phyloP scores from a whole-genome alignment of 2,888 invertebrate genomes.

The Drosophila nigritarsus region DNA sequence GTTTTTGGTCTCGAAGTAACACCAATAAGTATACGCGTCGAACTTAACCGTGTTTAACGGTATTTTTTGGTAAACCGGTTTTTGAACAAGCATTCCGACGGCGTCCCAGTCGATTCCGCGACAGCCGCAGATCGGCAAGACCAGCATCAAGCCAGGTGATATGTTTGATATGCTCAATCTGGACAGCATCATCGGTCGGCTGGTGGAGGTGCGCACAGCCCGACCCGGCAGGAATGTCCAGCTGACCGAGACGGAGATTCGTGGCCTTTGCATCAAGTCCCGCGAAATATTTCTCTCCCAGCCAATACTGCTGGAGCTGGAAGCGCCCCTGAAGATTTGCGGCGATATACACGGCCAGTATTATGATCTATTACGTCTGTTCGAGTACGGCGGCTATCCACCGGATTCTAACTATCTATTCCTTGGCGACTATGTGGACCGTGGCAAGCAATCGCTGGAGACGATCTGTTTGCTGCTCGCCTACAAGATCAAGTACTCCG shows the following conservation, averaged over 20 bases:
- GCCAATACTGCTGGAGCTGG: constrained; percentile 97
- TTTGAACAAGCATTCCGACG: constrained; percentile 25
- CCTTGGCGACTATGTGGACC: constrained; percentile 98
- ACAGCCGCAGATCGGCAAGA: constrained; percentile 35
- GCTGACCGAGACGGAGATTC: constrained; percentile 98
- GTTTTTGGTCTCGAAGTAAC: background rate
- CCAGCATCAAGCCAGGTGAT: constrained; percentile 27
- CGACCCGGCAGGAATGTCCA: constrained; percentile 99
- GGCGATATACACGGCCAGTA: constrained; percentile 99
- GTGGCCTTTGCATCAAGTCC: constrained; percentile 97
- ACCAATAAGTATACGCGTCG: background rate
- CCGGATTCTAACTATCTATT: constrained; percentile 99
- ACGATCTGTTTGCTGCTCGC: constrained; percentile 97
- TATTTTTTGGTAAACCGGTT: background rate
- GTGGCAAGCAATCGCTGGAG: constrained; percentile 98
- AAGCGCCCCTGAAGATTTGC: constrained; percentile 99
- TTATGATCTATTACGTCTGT: constrained; percentile 96
- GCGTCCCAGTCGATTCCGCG: constrained; percentile 42
- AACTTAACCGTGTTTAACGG: background rate
- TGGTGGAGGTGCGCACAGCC: constrained; percentile 95
- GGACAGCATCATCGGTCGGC: constrained; percentile 97
- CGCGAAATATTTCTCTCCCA: constrained; percentile 99
- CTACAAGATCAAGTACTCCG: constrained; percentile 99
- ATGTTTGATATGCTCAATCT: constrained; percentile 87
- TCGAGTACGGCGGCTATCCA: constrained; percentile 98